phyloP scores from a whole-genome alignment of 2,113 vertebrate genomes.

The Dipodomys ordii region DNA sequence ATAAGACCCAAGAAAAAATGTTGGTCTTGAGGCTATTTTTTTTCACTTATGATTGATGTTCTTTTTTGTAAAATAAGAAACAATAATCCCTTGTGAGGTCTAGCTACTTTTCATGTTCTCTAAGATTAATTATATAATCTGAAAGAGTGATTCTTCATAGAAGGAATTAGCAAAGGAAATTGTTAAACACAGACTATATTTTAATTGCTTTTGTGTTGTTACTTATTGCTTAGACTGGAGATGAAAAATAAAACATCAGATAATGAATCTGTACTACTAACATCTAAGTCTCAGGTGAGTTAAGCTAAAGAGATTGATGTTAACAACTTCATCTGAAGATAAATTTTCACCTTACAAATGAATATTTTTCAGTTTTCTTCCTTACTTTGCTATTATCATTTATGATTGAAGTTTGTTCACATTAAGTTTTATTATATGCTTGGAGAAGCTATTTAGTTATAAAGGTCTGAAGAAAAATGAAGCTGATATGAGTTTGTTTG shows the following conservation, averaged over 20 bases:
- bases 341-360: constrained; percentile 44
- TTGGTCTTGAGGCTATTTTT: constrained; percentile 51
- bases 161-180: constrained; percentile 67
- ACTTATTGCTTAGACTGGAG: constrained; percentile 49
- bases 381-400: constrained; percentile 12
- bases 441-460: constrained; percentile 19
- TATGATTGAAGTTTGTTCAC: background rate
- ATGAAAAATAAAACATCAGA: constrained; percentile 49
- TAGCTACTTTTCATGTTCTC: constrained; percentile 8
- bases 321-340: constrained; percentile 52
- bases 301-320: constrained; percentile 49
- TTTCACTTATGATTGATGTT: constrained; percentile 61
- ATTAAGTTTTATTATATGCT: constrained; percentile 21
- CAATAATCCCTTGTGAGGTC: constrained; percentile 9
- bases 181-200: constrained; percentile 60
- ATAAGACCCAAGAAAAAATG: constrained; percentile 55
- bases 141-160: constrained; percentile 55
- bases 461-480: background rate
- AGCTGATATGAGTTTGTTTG: background rate
- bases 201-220: constrained; percentile 65
- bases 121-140: constrained; percentile 63
- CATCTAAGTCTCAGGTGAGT: constrained; percentile 50
- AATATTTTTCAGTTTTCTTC: constrained; percentile 14
- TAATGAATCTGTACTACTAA: constrained; percentile 28
- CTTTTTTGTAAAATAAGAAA: constrained; percentile 48